Evolutionary conservation across 2,888 invertebrate species (phyloP).

Genomic region (Campoplex capitator): DNA sequence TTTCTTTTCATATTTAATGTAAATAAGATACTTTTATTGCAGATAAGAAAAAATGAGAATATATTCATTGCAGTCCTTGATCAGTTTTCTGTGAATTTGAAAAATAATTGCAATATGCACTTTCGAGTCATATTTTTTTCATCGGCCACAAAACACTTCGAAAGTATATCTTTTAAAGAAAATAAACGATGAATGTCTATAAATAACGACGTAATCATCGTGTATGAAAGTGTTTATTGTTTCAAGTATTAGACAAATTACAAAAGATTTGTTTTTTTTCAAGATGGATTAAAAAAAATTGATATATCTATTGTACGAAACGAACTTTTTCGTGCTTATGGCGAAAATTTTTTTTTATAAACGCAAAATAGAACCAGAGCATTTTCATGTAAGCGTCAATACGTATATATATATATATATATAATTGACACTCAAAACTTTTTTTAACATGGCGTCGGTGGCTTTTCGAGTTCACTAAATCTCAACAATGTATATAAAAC

Average conservation of each 20-base stretch:
- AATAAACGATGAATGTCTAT: neutral
- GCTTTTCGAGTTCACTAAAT: constrained; percentile 6
- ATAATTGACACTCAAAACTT: neutral
- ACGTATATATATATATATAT: neutral
- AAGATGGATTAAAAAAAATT: neutral
- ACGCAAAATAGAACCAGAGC: neutral
- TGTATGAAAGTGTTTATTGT: neutral
- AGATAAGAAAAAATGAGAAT: neutral
- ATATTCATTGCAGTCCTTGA: neutral
- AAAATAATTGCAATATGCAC: neutral
- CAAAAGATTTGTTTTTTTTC: neutral
- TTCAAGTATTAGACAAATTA: neutral
- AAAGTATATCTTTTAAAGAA: neutral
- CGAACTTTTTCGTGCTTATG: neutral
- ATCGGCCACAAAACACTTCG: neutral
- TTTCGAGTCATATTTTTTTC: neutral
- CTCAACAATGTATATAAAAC: constrained; percentile 57
- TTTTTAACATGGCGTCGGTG: constrained; percentile 19
- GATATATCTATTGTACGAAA: neutral
- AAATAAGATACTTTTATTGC: neutral
- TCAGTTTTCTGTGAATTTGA: neutral
- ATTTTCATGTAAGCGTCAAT: neutral
- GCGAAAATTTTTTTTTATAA: neutral
- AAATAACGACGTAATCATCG: neutral
- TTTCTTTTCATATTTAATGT: constrained; percentile 1